Evolutionary conservation across 1,140 invertebrate species (phyloP), one percentile per base, ranked within the genome.

Genomic region (Neelides sp.): DNA sequence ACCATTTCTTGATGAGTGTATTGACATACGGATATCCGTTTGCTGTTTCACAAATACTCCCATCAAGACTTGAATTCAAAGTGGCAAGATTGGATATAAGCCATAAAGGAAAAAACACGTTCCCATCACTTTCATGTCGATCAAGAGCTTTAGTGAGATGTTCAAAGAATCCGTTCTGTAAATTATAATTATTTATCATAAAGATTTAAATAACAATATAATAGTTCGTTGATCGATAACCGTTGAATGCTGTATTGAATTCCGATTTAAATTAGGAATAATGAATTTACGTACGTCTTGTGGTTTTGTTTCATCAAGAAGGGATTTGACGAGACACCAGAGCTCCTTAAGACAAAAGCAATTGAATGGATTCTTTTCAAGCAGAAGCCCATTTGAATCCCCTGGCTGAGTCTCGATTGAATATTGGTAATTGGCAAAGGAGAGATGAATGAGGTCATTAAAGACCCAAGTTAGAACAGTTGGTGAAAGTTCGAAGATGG

Each of bases 241-340:
- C 8, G 3, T 40, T 39, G n/a, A 7, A 35, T 26, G 12, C 32
- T 40, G 4, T n/a, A 10, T 17, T 41, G 17, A 20, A 4, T 13
- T 28, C 4, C 19, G 19, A 12, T 26, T 20, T 20, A 7, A 4
- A 12, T 17, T 8, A 19, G 10, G 10, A 10, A 20, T 8, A 26
- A 8, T 12, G 7, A 8, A 26, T 26, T 4, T n/a, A 28, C 20
- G n/a, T 49, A 48, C 45, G 4, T 40, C 15, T n/a, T 15, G 13
- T 7, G 43, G 34, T 40, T 27, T 42, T 12, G 43, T 10, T 2
- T 54, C 32, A 15, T 57, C 55, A n/a, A 57, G 7, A 12, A 57
- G 50, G n/a, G 62, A 26, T 32, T 55, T 47, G 32, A 57, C 19
- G 43, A 63, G 52, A n/a, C 56, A 48, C 52, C 60, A 58, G 13